A percentile compares a stretch with the other conserved stretches of the same genome.
These are phyloP conservation scores for Morus bassanus DNA, from an alignment of 2,797 vertebrate genomes.

Conservation along the genomic window DNA sequence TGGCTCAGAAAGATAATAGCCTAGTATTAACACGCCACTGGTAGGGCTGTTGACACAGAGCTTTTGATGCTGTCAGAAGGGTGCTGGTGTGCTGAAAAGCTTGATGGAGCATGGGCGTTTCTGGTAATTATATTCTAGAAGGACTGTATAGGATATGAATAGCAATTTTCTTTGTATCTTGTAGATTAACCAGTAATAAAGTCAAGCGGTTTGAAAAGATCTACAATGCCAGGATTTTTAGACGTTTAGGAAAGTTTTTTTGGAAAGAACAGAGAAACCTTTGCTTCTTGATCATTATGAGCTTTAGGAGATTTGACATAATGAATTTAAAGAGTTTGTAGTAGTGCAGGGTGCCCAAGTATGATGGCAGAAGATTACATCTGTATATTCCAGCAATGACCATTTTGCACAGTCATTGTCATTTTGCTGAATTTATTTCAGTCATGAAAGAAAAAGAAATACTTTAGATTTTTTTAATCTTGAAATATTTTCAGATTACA, in stretches of 20 bases:
- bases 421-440: neutral
- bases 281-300: neutral
- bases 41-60: neutral
- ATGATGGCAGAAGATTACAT: neutral
- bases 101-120: accelerated
- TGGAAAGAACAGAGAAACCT: neutral
- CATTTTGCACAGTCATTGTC: neutral
- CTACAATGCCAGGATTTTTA: neutral
- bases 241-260: neutral
- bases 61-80: neutral
- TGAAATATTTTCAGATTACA: neutral
- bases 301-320: neutral
- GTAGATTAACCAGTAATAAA: neutral
- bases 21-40: neutral
- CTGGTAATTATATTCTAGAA: neutral
- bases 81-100: neutral
- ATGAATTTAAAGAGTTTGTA: neutral
- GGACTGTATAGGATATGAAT: neutral
- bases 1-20: neutral
- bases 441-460: neutral
- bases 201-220: neutral
- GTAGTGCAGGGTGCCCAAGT: neutral
- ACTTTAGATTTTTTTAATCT: neutral
- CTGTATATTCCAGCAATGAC: neutral
- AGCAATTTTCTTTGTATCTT: neutral